These are phyloP conservation scores for Hydropsyche tenuis DNA, from an alignment of 1,140 invertebrate genomes.

Conservation along the genomic window DNA sequence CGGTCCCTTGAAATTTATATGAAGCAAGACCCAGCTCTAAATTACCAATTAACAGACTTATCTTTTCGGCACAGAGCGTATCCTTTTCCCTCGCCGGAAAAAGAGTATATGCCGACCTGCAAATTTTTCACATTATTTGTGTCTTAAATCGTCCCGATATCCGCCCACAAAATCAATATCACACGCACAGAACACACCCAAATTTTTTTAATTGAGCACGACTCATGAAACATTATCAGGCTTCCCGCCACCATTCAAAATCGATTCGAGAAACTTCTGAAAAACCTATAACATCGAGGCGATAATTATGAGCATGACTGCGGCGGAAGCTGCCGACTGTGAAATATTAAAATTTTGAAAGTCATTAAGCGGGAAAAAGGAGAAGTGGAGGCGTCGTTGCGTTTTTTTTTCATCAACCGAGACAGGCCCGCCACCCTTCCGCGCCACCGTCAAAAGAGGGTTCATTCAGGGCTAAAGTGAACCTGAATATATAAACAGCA, in stretches of 20 bases:
- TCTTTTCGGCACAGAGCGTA: constrained; percentile 20
- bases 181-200: too few species aligned
- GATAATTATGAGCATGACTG: constrained; percentile 1
- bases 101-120: neutral
- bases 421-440: neutral
- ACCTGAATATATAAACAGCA: constrained; percentile 17
- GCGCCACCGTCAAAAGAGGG: neutral
- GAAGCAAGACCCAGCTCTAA: constrained; percentile 10
- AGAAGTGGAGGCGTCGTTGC: neutral
- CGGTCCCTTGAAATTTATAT: constrained; percentile 16
- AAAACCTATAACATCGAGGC: neutral
- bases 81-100: constrained; percentile 4
- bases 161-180: too few species aligned
- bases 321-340: neutral
- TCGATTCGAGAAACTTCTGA: too few species aligned
- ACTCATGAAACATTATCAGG: too few species aligned
- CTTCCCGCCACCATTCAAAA: too few species aligned
- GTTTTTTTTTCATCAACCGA: too few species aligned
- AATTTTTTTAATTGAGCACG: too few species aligned
- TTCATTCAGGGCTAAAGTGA: constrained; percentile 12
- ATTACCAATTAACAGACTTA: constrained; percentile 29
- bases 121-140: too few species aligned
- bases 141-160: too few species aligned
- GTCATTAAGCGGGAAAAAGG: constrained; percentile 30
- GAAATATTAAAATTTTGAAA: constrained; percentile 34